Percentiles rank a stretch among this genome's conserved stretches.
Evolutionary conservation across 2,797 vertebrate species (phyloP).

Genomic region (Neosilurus mollespiculum): DNA sequence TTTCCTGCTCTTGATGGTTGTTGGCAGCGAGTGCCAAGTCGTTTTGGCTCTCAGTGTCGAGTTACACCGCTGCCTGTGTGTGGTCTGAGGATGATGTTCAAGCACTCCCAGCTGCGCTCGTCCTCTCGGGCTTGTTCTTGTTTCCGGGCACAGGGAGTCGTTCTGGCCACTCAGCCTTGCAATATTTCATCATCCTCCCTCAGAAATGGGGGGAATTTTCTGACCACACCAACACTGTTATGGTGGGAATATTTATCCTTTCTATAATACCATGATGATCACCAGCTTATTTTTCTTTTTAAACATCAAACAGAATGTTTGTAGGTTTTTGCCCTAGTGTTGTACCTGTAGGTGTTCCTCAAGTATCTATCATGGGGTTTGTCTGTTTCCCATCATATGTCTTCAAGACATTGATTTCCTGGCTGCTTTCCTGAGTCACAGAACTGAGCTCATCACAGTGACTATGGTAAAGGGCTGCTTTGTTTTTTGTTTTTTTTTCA

Average conservation of each 20-base stretch:
- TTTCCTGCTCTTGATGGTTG: slow-evolving; percentile 48
- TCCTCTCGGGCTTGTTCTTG: slow-evolving; percentile 20
- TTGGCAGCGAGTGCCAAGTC: slow-evolving; percentile 40
- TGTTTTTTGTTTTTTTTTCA: neutral
- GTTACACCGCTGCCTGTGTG: slow-evolving; percentile 53
- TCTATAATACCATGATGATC: slow-evolving; percentile 5
- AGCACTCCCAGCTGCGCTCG: slow-evolving; percentile 39
- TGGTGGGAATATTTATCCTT: slow-evolving; percentile 9
- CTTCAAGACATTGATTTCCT: slow-evolving; percentile 26
- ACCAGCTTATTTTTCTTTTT: neutral
- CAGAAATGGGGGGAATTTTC: slow-evolving; percentile 26
- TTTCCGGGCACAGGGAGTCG: slow-evolving; percentile 33
- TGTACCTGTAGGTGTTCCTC: slow-evolving; percentile 15
- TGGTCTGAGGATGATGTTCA: slow-evolving; percentile 51
- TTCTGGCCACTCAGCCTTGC: slow-evolving; percentile 27
- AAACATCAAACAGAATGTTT: neutral
- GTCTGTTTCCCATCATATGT: slow-evolving; percentile 18
- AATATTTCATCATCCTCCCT: slow-evolving; percentile 41
- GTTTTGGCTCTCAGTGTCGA: slow-evolving; percentile 49
- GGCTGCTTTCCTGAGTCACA: slow-evolving; percentile 27
- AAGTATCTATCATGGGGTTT: slow-evolving; percentile 4
- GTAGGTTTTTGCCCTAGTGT: neutral
- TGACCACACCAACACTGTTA: slow-evolving; percentile 17
- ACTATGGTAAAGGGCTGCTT: slow-evolving; percentile 21
- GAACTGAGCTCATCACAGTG: neutral